Evolutionary conservation across 2,113 vertebrate genomes (phyloP), one percentile per base, ranked within the genome.

Genomic region (Calyptommatus sinebrachiatus): DNA sequence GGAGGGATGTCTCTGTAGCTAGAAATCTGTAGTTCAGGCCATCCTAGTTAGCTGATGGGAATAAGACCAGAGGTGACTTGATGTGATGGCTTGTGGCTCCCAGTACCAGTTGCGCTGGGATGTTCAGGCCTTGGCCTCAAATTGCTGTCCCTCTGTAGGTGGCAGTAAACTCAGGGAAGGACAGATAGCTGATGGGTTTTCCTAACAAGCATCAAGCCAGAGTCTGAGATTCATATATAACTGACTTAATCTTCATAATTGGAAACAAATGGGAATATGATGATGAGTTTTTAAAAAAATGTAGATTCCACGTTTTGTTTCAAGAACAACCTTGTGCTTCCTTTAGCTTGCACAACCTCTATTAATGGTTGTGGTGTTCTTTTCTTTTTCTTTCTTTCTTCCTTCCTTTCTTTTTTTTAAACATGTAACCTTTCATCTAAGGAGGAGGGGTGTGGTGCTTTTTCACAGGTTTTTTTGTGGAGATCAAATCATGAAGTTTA

Each of bases 401-500:
- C 18, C 65, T 18, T 18, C 65, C 65, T 18, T 22, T 31, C 28
- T 31, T 31, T 77, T 70, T 71, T 75, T 84, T 86, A 73, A 82
- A 71, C 71, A 48, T 26, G 70, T 72, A 72, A 2, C 60, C 53
- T 82, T 86, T 77, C 85, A 57, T 82, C 77, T 9, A 1, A 1
- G 79, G 10, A 24, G 3, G 80, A 86, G 79, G 88, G 66, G 74
- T 48, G 22, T 65, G 74, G 79, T 74, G 73, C 35, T 62, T 53
- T 71, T 9, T 53, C 87, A 72, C 87, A 67, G 83, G 80, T 71
- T 84, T 74, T n/a, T 85, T 46, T 50, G 91, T 88, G 87, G 83
- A 88, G 88, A 79, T 80, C 84, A 90, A 94, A 94, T 94, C 94
- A 94, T 93, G 94, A 82, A 75, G 87, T 90, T 89, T 88, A 89